A percentile compares a stretch with the other conserved stretches of the same genome.
These are phyloP conservation scores for Noctua pronuba DNA, from an alignment of 2,888 invertebrate genomes.

Conservation along the genomic window DNA sequence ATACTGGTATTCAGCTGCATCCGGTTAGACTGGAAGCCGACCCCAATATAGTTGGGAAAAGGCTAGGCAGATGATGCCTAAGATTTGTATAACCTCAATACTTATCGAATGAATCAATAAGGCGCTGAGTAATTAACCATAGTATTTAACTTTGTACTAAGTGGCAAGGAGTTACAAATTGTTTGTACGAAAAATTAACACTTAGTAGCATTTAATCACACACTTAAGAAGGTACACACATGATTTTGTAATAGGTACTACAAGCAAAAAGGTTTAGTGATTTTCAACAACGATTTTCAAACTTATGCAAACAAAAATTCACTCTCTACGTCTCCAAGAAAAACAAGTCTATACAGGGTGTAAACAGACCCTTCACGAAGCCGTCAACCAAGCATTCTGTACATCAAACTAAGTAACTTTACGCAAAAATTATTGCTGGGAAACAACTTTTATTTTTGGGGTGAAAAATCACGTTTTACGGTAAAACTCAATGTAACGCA, in stretches of 20 bases:
- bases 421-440: too few species aligned
- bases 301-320: not conserved
- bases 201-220: conserved; percentile 4
- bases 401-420: too few species aligned
- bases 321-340: not conserved
- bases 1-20: too few species aligned
- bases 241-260: not conserved
- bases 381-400: too few species aligned
- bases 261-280: not conserved
- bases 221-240: not conserved
- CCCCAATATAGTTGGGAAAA: too few species aligned
- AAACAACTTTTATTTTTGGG: too few species aligned
- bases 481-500: too few species aligned
- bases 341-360: not conserved
- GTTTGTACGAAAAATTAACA: conserved; percentile 47
- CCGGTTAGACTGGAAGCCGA: too few species aligned
- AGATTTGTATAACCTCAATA: conserved; percentile 52
- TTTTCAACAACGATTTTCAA: not conserved
- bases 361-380: too few species aligned
- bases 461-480: too few species aligned
- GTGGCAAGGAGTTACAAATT: conserved; percentile 34
- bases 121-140: conserved; percentile 41
- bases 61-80: too few species aligned
- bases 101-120: conserved; percentile 50
- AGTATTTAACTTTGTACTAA: conserved; percentile 30